Percentiles rank a stretch among this genome's conserved stretches.
Conservation (phyloP, 2,113 vertebrate genomes). For the Pogonocichla stellata region DNA sequence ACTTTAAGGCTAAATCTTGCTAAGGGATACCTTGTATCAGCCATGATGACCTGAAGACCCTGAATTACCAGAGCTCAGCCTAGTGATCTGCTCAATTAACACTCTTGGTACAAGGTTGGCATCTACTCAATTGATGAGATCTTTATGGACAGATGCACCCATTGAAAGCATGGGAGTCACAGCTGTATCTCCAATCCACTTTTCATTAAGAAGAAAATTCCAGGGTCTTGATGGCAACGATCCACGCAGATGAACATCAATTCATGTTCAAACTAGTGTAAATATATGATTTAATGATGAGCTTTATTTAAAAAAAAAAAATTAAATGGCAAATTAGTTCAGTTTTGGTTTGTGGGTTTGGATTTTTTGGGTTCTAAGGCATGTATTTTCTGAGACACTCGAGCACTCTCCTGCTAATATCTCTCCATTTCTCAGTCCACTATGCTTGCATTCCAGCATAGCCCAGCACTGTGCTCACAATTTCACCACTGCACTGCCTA, state of each 20-base stretch:
- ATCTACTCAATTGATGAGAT: background rate
- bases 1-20: background rate
- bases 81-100: background rate
- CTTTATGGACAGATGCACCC: background rate
- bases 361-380: background rate
- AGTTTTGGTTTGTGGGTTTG: background rate
- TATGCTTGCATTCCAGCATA: background rate
- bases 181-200: background rate
- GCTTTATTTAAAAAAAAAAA: background rate
- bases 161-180: background rate
- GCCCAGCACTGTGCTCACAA: background rate
- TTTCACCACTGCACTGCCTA: background rate
- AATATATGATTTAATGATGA: no score
- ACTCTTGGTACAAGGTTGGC: background rate
- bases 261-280: background rate
- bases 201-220: background rate
- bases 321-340: background rate
- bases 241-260: background rate
- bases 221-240: background rate
- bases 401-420: background rate
- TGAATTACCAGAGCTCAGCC: background rate
- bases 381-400: background rate
- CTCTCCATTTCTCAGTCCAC: background rate
- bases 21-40: background rate
- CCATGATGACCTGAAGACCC: background rate